Conservation (phyloP, 2,113 vertebrate species). For the Platanista minor region DNA sequence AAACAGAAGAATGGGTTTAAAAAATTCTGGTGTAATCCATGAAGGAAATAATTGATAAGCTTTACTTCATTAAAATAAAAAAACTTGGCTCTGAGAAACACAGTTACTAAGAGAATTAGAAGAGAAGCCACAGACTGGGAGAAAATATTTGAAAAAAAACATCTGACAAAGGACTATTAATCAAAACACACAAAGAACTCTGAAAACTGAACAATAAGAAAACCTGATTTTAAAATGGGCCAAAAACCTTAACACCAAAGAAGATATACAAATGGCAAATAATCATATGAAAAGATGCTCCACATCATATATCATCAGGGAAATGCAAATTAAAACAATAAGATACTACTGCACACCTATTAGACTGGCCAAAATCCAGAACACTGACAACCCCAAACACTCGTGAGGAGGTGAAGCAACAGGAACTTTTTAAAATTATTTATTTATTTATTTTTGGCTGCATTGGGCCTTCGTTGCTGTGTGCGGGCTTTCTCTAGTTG, state of each 20-base stretch:
- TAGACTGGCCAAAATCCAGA: neutral
- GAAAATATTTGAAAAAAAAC: neutral
- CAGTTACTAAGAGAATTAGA: neutral
- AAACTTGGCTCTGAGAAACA: neutral
- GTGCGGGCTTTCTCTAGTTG: too few species aligned
- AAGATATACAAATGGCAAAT: neutral
- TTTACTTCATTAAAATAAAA: neutral
- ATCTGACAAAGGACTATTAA: neutral
- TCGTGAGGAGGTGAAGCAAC: neutral
- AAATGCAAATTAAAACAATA: neutral
- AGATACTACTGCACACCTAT: neutral
- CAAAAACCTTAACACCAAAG: neutral
- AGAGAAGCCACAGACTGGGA: neutral
- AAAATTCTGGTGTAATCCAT: neutral
- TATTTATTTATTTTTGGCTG: too few species aligned
- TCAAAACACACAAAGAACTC: neutral
- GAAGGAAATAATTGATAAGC: neutral
- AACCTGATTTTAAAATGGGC: neutral
- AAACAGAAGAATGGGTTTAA: neutral
- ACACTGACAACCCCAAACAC: neutral
- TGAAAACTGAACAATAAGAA: neutral
- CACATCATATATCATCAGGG: neutral
- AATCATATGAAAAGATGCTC: neutral
- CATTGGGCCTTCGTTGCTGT: too few species aligned
- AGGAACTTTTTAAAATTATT: neutral